phyloP scores from a whole-genome alignment of 2,113 vertebrate genomes.

The Octodon degus region DNA sequence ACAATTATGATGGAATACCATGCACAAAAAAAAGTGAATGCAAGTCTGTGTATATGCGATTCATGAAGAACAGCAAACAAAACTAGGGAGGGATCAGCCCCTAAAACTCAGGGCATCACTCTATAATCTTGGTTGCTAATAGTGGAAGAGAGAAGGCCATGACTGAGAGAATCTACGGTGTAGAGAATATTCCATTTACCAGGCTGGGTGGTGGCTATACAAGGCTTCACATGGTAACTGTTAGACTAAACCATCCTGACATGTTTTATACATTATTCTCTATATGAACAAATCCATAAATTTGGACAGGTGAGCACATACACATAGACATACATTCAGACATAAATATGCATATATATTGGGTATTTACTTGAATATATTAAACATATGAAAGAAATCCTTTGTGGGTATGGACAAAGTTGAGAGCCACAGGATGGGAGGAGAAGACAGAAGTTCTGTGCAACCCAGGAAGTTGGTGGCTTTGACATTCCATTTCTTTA shows the following conservation, averaged over 20 bases:
- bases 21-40: constrained; percentile 24
- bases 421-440: background rate
- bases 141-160: background rate
- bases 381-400: background rate
- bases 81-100: background rate
- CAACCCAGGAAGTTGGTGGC: background rate
- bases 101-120: background rate
- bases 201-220: background rate
- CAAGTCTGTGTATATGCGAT: background rate
- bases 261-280: background rate
- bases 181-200: background rate
- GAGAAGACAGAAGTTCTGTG: background rate
- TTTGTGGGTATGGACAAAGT: background rate
- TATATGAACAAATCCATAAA: background rate
- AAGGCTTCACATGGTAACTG: background rate
- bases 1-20: background rate
- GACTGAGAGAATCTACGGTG: background rate
- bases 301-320: background rate
- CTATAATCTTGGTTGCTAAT: background rate
- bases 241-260: background rate
- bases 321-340: background rate
- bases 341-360: background rate
- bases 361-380: background rate
- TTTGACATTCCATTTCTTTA: background rate
- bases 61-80: background rate